These are phyloP conservation scores for Pelmatolapia mariae DNA, from an alignment of 2,113 vertebrate genomes.

Conservation along the genomic window DNA sequence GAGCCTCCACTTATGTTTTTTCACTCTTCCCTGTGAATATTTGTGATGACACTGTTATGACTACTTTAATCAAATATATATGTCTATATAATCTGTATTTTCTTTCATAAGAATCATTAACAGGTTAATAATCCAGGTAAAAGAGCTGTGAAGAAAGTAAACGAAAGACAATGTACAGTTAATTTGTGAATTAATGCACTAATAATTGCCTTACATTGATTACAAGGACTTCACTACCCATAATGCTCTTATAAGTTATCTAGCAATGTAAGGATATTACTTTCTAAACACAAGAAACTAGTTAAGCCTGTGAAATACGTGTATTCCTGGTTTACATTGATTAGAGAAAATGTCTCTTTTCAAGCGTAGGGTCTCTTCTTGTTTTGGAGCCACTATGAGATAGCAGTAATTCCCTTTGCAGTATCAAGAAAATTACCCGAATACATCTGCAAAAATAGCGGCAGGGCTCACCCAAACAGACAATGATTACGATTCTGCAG, in stretches of 20 bases:
- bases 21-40: not conserved
- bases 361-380: not conserved
- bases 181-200: not conserved
- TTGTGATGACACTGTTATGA: not conserved
- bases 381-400: not conserved
- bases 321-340: rapidly evolving
- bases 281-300: not conserved
- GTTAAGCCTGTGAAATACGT: rapidly evolving
- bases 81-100: not conserved
- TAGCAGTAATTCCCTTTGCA: not conserved
- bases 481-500: not conserved
- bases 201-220: not conserved
- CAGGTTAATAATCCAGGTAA: not conserved
- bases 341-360: not conserved
- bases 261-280: not conserved
- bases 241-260: not conserved
- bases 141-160: not conserved
- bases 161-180: not conserved
- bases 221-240: not conserved
- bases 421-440: not conserved
- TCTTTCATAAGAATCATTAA: not conserved
- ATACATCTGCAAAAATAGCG: not conserved
- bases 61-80: not conserved
- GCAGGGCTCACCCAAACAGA: not conserved
- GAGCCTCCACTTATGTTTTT: not conserved